Evolutionary conservation across 2,113 vertebrate species (phyloP).

Genomic region (Archilochus colubris): DNA sequence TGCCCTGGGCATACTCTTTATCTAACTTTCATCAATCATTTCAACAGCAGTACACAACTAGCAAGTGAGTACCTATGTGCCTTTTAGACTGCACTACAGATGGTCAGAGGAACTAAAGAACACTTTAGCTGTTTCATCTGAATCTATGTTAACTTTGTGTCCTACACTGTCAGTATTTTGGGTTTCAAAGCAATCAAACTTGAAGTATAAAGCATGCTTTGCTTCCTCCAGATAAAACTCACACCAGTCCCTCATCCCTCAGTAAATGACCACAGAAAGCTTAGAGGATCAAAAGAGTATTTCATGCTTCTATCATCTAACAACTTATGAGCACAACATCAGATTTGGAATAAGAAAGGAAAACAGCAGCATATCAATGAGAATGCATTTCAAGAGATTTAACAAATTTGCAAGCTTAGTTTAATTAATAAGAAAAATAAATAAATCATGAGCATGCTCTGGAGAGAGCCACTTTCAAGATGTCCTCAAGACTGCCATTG

Average conservation of each 20-base stretch:
- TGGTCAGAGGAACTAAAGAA: not conserved
- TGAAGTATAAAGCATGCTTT: not conserved
- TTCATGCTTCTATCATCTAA: not conserved
- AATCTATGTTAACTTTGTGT: not conserved
- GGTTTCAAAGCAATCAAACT: not conserved
- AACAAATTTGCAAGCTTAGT: not conserved
- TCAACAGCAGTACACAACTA: not conserved
- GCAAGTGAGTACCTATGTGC: not conserved
- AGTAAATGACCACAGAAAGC: not conserved
- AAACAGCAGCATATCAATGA: not conserved
- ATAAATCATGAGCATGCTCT: not conserved
- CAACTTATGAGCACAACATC: not conserved
- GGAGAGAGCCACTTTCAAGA: not conserved
- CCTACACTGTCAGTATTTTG: not conserved
- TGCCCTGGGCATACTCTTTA: not conserved
- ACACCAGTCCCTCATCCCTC: not conserved
- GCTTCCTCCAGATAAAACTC: not conserved
- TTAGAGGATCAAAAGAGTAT: not conserved
- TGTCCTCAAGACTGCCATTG: not conserved
- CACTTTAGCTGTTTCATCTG: not conserved
- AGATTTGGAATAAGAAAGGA: not conserved
- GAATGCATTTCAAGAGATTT: not conserved
- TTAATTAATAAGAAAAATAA: not conserved
- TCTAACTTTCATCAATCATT: not conserved
- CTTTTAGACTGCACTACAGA: not conserved